These are phyloP conservation scores for Percopsis transmontana DNA, from an alignment of 2,113 vertebrate genomes.

Conservation along the genomic window DNA sequence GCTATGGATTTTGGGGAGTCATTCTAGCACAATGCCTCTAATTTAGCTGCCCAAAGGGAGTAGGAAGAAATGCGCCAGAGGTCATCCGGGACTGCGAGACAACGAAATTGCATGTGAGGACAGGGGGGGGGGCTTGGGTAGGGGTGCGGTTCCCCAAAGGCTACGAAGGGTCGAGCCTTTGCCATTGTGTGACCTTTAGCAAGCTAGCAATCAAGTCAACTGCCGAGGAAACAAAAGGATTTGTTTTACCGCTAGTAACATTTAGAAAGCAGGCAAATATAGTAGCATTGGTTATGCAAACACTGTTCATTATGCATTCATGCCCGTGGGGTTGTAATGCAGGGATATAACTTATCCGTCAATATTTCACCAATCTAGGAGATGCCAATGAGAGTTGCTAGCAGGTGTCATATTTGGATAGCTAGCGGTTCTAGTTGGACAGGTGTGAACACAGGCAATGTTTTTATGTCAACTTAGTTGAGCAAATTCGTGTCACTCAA, in stretches of 20 bases:
- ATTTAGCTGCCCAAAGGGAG: conserved; percentile 77
- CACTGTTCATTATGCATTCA: not conserved
- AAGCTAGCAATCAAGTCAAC: conserved; percentile 64
- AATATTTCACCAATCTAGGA: not conserved
- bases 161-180: conserved; percentile 71
- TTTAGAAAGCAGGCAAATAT: not conserved
- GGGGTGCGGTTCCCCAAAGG: conserved; percentile 82
- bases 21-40: conserved; percentile 80
- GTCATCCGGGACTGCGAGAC: conserved; percentile 73
- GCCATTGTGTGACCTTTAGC: conserved; percentile 78
- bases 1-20: conserved; percentile 79
- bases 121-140: conserved; percentile 60
- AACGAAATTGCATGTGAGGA: conserved; percentile 48
- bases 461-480: not conserved
- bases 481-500: not conserved
- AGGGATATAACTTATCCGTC: not conserved
- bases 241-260: conserved; percentile 25
- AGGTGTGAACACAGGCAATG: not conserved
- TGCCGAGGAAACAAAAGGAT: conserved; percentile 52
- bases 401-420: conserved; percentile 50
- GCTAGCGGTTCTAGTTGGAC: conserved; percentile 18
- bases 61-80: conserved; percentile 75
- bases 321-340: not conserved
- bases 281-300: not conserved
- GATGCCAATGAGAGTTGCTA: conserved; percentile 3